Percentiles rank a stretch among this genome's conserved stretches.
phyloP scores from a whole-genome alignment of 1,140 invertebrate genomes.

The Eciton burchellii region DNA sequence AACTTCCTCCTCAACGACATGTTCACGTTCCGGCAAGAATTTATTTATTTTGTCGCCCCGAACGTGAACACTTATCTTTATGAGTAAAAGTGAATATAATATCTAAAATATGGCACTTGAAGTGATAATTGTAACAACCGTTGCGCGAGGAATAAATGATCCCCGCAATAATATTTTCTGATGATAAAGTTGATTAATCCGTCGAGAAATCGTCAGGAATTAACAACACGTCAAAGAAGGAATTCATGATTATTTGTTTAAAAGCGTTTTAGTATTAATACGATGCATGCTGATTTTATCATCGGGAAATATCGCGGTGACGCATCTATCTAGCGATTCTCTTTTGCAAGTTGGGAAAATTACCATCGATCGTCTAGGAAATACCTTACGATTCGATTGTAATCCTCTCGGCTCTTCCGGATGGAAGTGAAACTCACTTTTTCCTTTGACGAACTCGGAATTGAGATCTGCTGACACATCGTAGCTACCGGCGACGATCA shows the following conservation, averaged over 20 bases:
- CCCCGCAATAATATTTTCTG: not conserved
- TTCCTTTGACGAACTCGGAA: conserved; percentile 87
- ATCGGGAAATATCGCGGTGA: not conserved
- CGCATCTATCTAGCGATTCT: not conserved
- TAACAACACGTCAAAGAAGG: not conserved
- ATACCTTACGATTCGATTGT: not conserved
- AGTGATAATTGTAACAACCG: conserved; percentile 9
- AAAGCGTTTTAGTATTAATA: not conserved
- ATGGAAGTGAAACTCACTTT: conserved; percentile 83
- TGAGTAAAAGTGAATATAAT: not conserved
- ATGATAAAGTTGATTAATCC: not conserved
- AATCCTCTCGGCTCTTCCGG: not conserved
- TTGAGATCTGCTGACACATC: conserved; percentile 82
- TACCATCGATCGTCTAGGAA: conserved; percentile 14
- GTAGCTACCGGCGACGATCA: conserved; percentile 78
- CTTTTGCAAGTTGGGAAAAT: not conserved
- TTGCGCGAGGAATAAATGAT: not conserved
- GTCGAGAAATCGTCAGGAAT: not conserved
- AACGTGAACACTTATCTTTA: conserved; percentile 25
- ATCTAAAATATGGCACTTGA: not conserved
- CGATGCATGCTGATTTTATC: not conserved
- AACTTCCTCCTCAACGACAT: not conserved
- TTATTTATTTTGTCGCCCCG: not conserved
- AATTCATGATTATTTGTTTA: not conserved
- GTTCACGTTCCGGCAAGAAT: conserved; percentile 14